phyloP scores from a whole-genome alignment of 2,113 vertebrate genomes.

The Crotalus helleri region DNA sequence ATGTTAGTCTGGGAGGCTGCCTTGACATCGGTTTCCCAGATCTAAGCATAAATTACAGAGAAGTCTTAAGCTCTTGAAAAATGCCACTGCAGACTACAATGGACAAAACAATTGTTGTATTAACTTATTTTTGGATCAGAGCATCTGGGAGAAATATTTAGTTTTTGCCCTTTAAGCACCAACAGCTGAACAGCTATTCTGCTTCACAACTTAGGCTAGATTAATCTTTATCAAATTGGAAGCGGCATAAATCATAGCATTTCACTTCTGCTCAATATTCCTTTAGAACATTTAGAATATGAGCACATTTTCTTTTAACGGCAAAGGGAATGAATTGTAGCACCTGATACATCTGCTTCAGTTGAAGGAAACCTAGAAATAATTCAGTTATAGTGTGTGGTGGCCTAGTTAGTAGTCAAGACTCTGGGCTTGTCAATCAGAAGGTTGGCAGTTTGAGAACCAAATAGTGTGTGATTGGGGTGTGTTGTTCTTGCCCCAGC shows the following conservation, averaged over 20 bases:
- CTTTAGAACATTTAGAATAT: neutral
- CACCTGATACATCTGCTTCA: neutral
- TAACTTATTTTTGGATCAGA: slow-evolving; percentile 8
- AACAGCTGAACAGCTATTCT: neutral
- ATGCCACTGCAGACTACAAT: neutral
- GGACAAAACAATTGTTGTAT: neutral
- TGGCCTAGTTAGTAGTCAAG: too few species aligned
- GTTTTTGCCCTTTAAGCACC: neutral
- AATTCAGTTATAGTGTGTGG: too few species aligned
- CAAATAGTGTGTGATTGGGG: too few species aligned
- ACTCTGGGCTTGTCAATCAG: too few species aligned
- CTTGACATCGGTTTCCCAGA: neutral
- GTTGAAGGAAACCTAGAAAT: neutral
- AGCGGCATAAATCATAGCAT: neutral
- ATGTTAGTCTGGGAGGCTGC: neutral
- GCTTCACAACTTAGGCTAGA: neutral
- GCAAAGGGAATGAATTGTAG: neutral
- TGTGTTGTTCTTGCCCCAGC: too few species aligned
- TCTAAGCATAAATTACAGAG: slow-evolving; percentile 3
- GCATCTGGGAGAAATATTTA: neutral
- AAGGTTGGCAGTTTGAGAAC: too few species aligned
- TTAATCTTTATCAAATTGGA: slow-evolving; percentile 15
- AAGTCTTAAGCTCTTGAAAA: neutral
- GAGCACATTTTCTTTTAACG: neutral
- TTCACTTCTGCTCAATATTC: neutral